Evolutionary conservation across 2,888 invertebrate genomes (phyloP).

Genomic region (Phaedon cochleariae): DNA sequence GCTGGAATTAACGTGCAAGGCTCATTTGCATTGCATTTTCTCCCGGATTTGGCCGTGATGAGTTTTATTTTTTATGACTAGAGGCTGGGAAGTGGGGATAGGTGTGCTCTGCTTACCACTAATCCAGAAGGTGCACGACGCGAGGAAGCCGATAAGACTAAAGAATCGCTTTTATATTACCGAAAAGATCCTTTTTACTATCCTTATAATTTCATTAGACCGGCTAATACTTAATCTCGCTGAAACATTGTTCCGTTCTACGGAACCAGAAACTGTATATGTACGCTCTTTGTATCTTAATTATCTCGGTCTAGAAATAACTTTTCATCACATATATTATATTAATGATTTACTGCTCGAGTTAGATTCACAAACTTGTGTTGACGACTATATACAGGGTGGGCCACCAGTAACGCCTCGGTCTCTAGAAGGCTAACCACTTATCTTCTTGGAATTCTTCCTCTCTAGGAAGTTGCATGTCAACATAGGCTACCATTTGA

Average conservation of each 20-base stretch:
- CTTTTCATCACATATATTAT: constrained; percentile 12
- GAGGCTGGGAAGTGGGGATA: constrained; percentile 25
- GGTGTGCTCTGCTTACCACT: constrained; percentile 35
- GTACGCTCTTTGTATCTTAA: constrained; percentile 37
- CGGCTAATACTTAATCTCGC: constrained; percentile 50
- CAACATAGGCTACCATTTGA: too few species aligned
- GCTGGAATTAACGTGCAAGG: constrained; percentile 50
- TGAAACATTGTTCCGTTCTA: constrained; percentile 36
- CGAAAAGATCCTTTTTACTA: constrained; percentile 39
- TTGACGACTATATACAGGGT: too few species aligned
- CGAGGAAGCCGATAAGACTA: constrained; percentile 35
- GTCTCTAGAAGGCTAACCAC: too few species aligned
- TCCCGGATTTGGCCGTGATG: constrained; percentile 52
- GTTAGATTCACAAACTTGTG: too few species aligned
- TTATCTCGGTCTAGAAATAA: constrained; percentile 21
- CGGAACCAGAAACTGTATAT: constrained; percentile 42
- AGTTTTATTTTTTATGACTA: constrained; percentile 54
- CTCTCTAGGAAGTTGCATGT: too few species aligned
- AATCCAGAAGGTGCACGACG: constrained; percentile 40
- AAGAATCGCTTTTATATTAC: constrained; percentile 43
- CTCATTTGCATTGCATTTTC: constrained; percentile 55
- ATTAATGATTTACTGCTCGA: background rate
- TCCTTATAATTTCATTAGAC: constrained; percentile 51
- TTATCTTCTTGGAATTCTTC: too few species aligned
- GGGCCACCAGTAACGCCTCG: too few species aligned